These are phyloP conservation scores for Iphiclides podalirius DNA, from an alignment of 2,888 invertebrate genomes.

Conservation along the genomic window DNA sequence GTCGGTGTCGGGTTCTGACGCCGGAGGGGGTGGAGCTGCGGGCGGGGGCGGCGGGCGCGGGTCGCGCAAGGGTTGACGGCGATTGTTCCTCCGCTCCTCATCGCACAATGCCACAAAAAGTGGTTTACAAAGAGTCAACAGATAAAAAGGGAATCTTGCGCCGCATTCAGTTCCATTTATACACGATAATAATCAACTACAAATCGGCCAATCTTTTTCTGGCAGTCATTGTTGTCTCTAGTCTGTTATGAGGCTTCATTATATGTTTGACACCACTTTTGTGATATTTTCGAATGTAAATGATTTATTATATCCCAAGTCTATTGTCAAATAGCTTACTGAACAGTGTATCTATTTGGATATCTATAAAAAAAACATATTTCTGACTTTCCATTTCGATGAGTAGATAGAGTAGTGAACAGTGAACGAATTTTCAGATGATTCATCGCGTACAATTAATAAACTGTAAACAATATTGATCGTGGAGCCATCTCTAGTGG, in stretches of 20 bases:
- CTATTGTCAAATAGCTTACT: slow-evolving; percentile 26
- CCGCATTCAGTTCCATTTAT: slow-evolving; percentile 52
- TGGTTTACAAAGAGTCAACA: slow-evolving; percentile 35
- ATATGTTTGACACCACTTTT: slow-evolving; percentile 56
- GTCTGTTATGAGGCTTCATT: slow-evolving; percentile 51
- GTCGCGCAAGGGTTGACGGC: slow-evolving; percentile 54
- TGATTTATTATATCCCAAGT: slow-evolving; percentile 55
- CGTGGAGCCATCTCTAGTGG: not conserved
- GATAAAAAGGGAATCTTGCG: slow-evolving; percentile 50
- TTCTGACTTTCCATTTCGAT: not conserved
- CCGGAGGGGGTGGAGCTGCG: slow-evolving; percentile 58
- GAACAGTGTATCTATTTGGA: slow-evolving; percentile 16
- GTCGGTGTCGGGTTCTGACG: slow-evolving; percentile 57
- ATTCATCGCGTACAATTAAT: too few species aligned
- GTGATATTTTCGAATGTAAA: slow-evolving; percentile 46
- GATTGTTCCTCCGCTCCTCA: slow-evolving; percentile 57
- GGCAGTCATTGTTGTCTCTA: slow-evolving; percentile 42
- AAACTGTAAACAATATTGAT: not conserved
- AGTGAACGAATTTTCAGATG: too few species aligned
- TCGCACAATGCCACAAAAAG: slow-evolving; percentile 37
- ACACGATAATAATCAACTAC: slow-evolving; percentile 58
- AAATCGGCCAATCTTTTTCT: slow-evolving; percentile 65
- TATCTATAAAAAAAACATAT: slow-evolving; percentile 10
- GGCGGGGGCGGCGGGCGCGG: slow-evolving; percentile 42
- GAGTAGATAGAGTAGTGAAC: too few species aligned